These are phyloP conservation scores for Bunonema sp. DNA, from an alignment of 2,888 invertebrate species.

Conservation along the genomic window DNA sequence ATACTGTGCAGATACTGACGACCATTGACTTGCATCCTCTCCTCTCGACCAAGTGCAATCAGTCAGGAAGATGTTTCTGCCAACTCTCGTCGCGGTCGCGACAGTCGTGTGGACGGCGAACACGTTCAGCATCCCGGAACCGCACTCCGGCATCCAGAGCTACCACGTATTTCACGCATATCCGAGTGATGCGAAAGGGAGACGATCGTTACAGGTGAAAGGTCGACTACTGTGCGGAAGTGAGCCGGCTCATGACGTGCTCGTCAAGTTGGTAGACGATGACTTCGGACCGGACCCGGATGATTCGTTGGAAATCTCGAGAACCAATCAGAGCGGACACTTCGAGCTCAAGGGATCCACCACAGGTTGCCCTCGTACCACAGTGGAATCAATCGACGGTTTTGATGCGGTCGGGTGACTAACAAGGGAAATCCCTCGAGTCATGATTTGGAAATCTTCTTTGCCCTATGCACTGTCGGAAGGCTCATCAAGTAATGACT, in stretches of 20 bases:
- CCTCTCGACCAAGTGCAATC: no score
- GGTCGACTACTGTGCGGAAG: slow-evolving; percentile 31
- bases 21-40: no score
- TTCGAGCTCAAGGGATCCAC: slow-evolving; percentile 21
- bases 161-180: slow-evolving; percentile 14
- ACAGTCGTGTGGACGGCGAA: not conserved
- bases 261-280: slow-evolving; percentile 40
- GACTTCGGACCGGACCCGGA: slow-evolving; percentile 40
- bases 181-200: not conserved
- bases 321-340: slow-evolving; percentile 25
- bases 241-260: slow-evolving; percentile 25
- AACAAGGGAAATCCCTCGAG: no score
- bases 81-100: not conserved
- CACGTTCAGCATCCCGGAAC: slow-evolving; percentile 9
- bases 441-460: no score
- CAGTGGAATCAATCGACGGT: no score
- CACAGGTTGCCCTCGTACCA: no score
- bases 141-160: slow-evolving; percentile 19
- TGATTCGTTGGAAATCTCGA: slow-evolving; percentile 28
- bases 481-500: no score
- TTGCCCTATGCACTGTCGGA: no score
- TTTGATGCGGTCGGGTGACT: no score
- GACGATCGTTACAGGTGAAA: slow-evolving; percentile 12
- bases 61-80: no score
- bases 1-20: no score